Percentiles rank a stretch among this genome's conserved stretches.
Conservation (phyloP, 2,888 invertebrate species). For the Vannuccia rotundouncinata region DNA sequence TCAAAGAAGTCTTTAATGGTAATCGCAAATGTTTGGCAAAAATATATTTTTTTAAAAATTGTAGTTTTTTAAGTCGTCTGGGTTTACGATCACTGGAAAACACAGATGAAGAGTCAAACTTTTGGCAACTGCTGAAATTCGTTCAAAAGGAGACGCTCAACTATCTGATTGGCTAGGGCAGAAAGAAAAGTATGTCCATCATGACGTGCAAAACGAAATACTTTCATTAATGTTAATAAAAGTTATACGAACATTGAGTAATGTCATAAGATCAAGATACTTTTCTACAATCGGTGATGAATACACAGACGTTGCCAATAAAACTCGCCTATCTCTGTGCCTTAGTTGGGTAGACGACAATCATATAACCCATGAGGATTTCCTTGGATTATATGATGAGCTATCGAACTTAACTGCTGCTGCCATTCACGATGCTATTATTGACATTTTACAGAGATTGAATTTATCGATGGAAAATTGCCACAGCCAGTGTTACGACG, state of each 20-base stretch:
- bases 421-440: neutral
- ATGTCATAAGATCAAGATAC: neutral
- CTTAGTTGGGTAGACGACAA: neutral
- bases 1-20: no score
- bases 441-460: neutral
- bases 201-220: neutral
- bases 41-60: neutral
- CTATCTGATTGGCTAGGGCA: neutral
- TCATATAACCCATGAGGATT: neutral
- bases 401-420: neutral
- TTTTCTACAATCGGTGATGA: neutral
- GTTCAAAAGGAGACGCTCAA: neutral
- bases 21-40: neutral
- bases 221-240: neutral
- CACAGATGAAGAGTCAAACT: neutral
- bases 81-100: neutral
- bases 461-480: neutral
- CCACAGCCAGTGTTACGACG: neutral
- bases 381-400: neutral
- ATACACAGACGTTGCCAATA: neutral
- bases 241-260: neutral
- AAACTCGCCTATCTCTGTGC: neutral
- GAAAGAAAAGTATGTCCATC: neutral
- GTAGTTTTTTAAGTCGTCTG: neutral
- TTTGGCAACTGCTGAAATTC: neutral